Evolutionary conservation across 2,797 vertebrate genomes (phyloP).

Genomic region (Propithecus perrieri): DNA sequence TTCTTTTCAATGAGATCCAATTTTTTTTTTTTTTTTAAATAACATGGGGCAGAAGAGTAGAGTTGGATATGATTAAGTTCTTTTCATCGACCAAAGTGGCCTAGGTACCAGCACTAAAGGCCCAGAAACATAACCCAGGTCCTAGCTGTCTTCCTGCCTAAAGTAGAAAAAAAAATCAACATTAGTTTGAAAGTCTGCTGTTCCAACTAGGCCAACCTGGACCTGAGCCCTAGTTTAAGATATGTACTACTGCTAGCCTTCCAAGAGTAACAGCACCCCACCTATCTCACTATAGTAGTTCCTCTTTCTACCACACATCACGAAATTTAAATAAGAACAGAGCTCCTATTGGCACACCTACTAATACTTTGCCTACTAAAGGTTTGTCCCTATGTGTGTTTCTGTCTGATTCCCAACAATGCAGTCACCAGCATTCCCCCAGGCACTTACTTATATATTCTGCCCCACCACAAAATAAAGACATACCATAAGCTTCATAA

Average conservation of each 20-base stretch:
- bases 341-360: background rate
- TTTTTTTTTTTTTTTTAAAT: background rate
- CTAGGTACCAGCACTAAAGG: constrained; percentile 12
- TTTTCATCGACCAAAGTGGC: background rate
- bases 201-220: background rate
- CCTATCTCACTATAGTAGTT: background rate
- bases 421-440: background rate
- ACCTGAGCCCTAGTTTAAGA: background rate
- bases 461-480: constrained; percentile 59
- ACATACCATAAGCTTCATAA: constrained; percentile 96
- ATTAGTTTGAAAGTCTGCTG: background rate
- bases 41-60: background rate
- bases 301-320: background rate
- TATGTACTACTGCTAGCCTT: background rate
- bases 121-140: background rate
- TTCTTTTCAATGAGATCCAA: background rate
- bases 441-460: constrained; percentile 46
- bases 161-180: background rate
- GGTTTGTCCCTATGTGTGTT: background rate
- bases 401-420: background rate
- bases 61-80: background rate
- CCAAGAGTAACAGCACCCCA: background rate
- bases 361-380: background rate
- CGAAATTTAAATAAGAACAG: background rate
- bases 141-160: background rate